Evolutionary conservation across 2,888 invertebrate genomes (phyloP), one percentile per base, ranked within the genome.

Genomic region (Nomada flava): DNA sequence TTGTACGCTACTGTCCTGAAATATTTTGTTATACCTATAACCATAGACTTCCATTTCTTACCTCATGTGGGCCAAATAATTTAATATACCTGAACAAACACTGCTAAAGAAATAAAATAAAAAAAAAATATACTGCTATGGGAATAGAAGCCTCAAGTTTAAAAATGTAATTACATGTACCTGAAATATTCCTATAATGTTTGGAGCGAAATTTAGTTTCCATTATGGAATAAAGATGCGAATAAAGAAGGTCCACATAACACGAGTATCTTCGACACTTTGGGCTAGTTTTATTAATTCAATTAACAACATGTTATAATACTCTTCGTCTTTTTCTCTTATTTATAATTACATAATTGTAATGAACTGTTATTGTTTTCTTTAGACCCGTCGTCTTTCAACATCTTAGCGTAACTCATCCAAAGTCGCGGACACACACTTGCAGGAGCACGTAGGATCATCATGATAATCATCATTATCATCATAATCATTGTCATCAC

Each of bases 231-330:
- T 26, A 36, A 29, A 44, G 2, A 53, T 15, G 36, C 2, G 5
- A n/a, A 29, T 18, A 36, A 20, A 36, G 7, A 7, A 29, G 55
- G 63, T 36, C 36, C 10, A 50, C 15, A 26, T 57, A 65, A 76
- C 62, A 23, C 68, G 53, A 53, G 44, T n/a, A 59, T n/a, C n/a
- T 70, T 52, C 59, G 76, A 87, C 92, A 91, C 90, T 92, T 93
- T 92, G 93, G 93, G 93, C 93, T 93, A 93, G 91, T 93, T 93
- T 93, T 93, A 93, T 93, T 93, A 92, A 93, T 93, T 93, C 92
- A 93, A 93, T 93, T 93, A 93, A 93, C 93, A 93, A 93, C 93
- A 91, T 93, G 92, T 93, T 93, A 93, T 93, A 93, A 93, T 93
- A 93, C 90, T 93, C 93, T 93, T 93, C 92, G 91, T 92, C 90